Conservation (phyloP, 1,140 invertebrate species). For the Reticulitermes speratus region DNA sequence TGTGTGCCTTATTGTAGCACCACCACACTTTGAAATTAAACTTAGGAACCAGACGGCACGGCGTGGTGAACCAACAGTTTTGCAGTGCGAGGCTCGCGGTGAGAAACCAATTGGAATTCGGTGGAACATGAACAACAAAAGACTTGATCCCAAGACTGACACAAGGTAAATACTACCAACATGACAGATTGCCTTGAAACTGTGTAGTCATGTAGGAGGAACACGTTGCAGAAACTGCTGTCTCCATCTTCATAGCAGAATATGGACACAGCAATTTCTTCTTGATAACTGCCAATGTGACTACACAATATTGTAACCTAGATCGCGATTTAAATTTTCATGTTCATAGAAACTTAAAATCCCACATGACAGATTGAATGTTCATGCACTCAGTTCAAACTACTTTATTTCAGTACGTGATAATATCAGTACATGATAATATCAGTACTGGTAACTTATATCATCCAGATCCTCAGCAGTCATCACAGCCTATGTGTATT, state of each 20-base stretch:
- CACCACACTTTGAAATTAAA: slow-evolving; percentile 92
- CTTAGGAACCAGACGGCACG: slow-evolving; percentile 85
- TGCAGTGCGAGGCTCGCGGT: slow-evolving; percentile 94
- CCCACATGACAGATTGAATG: neutral
- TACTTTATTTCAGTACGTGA: no score
- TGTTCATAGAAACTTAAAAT: no score
- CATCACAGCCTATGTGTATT: no score
- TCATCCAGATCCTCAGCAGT: no score
- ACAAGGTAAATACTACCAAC: slow-evolving; percentile 45
- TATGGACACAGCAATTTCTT: neutral
- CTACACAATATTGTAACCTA: no score
- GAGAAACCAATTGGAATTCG: slow-evolving; percentile 94
- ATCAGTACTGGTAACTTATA: no score
- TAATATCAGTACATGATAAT: no score
- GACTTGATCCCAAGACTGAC: slow-evolving; percentile 82
- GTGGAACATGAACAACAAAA: slow-evolving; percentile 94
- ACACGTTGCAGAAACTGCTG: neutral
- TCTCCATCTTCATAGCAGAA: neutral
- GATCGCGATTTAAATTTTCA: no score
- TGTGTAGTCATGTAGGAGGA: no score
- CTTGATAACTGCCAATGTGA: no score
- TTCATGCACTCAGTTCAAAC: neutral
- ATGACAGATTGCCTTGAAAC: neutral
- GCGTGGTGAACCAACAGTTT: slow-evolving; percentile 83
- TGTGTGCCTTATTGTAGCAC: slow-evolving; percentile 59